phyloP scores from a whole-genome alignment of 2,797 vertebrate species.

The Premnoplex brunnescens region DNA sequence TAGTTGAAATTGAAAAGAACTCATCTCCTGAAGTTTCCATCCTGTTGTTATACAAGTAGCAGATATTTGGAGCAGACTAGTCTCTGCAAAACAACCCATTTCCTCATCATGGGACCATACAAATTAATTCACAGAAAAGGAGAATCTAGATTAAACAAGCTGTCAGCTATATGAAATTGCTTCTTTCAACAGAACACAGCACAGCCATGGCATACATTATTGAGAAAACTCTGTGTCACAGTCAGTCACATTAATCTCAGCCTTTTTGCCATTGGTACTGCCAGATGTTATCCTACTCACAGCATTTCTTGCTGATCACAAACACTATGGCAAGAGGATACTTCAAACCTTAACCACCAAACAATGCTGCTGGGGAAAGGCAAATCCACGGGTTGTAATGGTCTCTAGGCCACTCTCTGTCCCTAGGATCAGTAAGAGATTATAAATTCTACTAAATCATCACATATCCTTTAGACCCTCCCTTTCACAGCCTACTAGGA shows the following conservation, averaged over 20 bases:
- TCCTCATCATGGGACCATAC: background rate
- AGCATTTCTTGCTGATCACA: background rate
- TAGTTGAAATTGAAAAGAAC: constrained; percentile 11
- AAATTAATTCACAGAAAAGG: background rate
- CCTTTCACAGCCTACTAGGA: background rate
- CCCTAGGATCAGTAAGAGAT: background rate
- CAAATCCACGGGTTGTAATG: background rate
- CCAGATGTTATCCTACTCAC: background rate
- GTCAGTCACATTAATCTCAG: background rate
- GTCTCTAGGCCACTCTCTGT: background rate
- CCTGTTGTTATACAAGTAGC: background rate
- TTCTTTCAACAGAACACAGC: background rate
- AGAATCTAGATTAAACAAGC: background rate
- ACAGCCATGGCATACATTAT: background rate
- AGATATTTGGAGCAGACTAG: background rate
- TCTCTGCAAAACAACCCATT: background rate
- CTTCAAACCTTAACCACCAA: background rate
- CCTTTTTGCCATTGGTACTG: background rate
- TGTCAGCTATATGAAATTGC: background rate
- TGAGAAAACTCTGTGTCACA: background rate
- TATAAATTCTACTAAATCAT: background rate
- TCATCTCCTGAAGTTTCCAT: background rate
- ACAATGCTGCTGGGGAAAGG: background rate
- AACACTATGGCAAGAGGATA: rapidly evolving
- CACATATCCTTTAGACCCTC: background rate